Evolutionary conservation across 1,140 invertebrate species (phyloP).

Genomic region (Apis cerana): DNA sequence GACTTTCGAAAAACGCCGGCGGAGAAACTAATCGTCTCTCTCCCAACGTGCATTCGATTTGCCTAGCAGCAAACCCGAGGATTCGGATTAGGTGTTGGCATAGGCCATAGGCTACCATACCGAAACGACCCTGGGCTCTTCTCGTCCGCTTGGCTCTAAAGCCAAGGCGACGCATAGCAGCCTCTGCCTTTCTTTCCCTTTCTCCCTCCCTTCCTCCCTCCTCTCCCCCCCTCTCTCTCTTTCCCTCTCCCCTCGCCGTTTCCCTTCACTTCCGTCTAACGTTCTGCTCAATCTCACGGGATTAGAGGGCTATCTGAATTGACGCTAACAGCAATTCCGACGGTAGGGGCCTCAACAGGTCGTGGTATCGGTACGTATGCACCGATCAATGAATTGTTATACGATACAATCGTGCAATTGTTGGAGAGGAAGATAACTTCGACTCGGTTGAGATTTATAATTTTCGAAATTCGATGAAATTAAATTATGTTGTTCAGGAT

Average conservation of each 20-base stretch:
- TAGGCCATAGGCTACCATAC: slow-evolving; percentile 3
- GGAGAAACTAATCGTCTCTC: background rate
- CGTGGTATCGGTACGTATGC: background rate
- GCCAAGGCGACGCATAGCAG: slow-evolving; percentile 16
- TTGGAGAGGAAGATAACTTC: too few species aligned
- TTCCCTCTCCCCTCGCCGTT: background rate
- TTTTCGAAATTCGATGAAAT: too few species aligned
- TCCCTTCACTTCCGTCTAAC: background rate
- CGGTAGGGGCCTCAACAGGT: slow-evolving; percentile 2
- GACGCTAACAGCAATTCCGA: background rate
- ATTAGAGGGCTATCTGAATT: slow-evolving; percentile 17
- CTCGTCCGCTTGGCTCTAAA: slow-evolving; percentile 18
- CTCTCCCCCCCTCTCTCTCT: background rate
- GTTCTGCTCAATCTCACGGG: slow-evolving; percentile 20
- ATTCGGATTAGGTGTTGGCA: slow-evolving; percentile 23
- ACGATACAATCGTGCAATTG: too few species aligned
- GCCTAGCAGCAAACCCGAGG: background rate
- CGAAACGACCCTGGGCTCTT: slow-evolving; percentile 37
- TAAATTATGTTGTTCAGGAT: too few species aligned
- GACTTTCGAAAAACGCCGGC: too few species aligned
- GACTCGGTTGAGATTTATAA: too few species aligned
- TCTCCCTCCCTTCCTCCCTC: background rate
- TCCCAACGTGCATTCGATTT: background rate
- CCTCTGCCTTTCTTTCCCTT: background rate
- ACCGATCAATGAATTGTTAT: too few species aligned